These are phyloP conservation scores for Leptonema lineaticorne DNA, from an alignment of 1,140 invertebrate species.

Conservation along the genomic window DNA sequence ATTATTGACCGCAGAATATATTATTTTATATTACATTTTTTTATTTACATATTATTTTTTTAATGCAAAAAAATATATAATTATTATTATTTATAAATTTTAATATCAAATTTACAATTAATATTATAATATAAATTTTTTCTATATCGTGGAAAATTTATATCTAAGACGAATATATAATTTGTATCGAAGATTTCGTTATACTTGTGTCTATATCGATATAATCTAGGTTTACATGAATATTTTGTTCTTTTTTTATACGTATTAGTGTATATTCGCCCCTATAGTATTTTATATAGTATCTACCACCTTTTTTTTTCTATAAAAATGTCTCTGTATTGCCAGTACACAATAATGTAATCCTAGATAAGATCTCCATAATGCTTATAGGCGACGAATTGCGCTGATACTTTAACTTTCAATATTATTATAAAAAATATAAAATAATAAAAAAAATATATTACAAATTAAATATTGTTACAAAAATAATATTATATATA, in stretches of 20 bases:
- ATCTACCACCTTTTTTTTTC: constrained; percentile 10
- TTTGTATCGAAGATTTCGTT: neutral
- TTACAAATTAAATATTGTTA: neutral
- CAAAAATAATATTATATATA: no score
- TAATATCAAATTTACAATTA: neutral
- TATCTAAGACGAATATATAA: neutral
- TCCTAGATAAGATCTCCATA: constrained; percentile 32
- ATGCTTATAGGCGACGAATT: neutral
- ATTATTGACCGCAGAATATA: no score
- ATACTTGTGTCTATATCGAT: neutral
- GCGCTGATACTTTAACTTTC: neutral
- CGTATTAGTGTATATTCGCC: constrained; percentile 4
- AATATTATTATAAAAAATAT: neutral
- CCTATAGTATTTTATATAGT: no score
- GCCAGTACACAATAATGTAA: constrained; percentile 28
- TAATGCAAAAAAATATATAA: neutral
- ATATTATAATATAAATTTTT: neutral
- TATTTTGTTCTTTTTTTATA: constrained; percentile 15
- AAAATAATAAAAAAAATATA: neutral
- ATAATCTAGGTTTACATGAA: neutral
- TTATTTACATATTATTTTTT: no score
- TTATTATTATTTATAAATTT: neutral
- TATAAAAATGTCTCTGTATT: constrained; percentile 18
- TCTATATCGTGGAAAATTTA: neutral
- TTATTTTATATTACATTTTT: no score